Conservation (phyloP, 2,797 vertebrate species). For the Premnoplex brunnescens region DNA sequence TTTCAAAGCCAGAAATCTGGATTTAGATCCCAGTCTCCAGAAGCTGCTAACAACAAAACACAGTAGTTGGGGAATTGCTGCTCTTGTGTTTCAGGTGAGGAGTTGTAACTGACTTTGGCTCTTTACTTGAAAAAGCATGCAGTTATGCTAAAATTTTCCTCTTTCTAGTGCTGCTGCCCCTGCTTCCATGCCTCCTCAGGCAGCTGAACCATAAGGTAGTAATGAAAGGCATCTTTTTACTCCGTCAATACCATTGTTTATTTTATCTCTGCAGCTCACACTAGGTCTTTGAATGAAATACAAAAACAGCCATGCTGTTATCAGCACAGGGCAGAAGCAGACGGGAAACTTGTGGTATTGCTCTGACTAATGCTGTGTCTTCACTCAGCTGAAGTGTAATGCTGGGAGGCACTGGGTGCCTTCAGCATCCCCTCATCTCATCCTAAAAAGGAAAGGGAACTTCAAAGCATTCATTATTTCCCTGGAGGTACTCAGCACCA, state of each 20-base stretch:
- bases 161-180: background rate
- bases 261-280: constrained; percentile 60
- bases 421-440: background rate
- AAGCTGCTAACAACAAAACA: constrained; percentile 42
- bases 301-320: constrained; percentile 22
- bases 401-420: background rate
- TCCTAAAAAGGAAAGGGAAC: background rate
- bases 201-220: background rate
- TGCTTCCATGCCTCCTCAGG: background rate
- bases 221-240: constrained; percentile 38
- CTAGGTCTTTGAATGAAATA: constrained; percentile 22
- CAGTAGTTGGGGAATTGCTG: constrained; percentile 33
- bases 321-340: constrained; percentile 34
- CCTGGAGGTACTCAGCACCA: background rate
- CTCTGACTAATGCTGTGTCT: background rate
- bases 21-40: constrained; percentile 15
- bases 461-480: background rate
- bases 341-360: background rate
- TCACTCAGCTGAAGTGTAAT: background rate
- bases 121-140: background rate
- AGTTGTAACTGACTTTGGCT: background rate
- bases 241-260: constrained; percentile 6
- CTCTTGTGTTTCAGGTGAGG: background rate
- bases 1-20: constrained; percentile 42
- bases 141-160: background rate